phyloP scores from a whole-genome alignment of 2,113 vertebrate species.

The Odocoileus hemionus region DNA sequence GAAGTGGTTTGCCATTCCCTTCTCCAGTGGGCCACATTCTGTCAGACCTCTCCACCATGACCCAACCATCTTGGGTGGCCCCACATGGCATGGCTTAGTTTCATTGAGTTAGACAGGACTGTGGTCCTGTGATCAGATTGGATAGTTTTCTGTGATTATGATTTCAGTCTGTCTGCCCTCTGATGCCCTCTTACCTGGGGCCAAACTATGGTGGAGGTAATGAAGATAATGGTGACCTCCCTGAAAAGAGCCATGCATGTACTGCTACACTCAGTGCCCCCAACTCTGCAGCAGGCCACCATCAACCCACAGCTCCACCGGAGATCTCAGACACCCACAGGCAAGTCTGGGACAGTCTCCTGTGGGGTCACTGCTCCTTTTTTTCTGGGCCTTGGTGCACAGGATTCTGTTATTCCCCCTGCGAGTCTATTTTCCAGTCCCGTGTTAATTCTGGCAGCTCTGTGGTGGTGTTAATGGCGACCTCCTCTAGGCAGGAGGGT shows the following conservation, averaged over 20 bases:
- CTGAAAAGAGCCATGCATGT: background rate
- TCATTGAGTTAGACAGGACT: background rate
- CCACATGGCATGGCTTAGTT: background rate
- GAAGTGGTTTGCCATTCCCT: background rate
- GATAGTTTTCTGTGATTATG: background rate
- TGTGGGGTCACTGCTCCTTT: background rate
- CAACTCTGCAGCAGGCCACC: background rate
- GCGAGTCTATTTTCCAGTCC: background rate
- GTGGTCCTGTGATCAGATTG: background rate
- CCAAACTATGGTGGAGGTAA: background rate
- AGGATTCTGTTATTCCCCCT: fast-evolving
- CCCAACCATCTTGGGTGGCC: fast-evolving
- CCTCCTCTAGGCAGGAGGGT: background rate
- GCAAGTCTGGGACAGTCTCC: fast-evolving
- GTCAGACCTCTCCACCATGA: background rate
- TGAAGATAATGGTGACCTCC: background rate
- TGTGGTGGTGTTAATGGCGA: background rate
- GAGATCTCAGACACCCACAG: background rate
- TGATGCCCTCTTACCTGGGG: background rate
- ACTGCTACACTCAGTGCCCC: background rate
- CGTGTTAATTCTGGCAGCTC: background rate
- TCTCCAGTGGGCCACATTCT: background rate
- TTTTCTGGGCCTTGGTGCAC: background rate
- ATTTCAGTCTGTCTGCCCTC: background rate
- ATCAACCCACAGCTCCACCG: background rate